phyloP scores from a whole-genome alignment of 2,797 vertebrate genomes.

The Percopsis omiscomaycus region DNA sequence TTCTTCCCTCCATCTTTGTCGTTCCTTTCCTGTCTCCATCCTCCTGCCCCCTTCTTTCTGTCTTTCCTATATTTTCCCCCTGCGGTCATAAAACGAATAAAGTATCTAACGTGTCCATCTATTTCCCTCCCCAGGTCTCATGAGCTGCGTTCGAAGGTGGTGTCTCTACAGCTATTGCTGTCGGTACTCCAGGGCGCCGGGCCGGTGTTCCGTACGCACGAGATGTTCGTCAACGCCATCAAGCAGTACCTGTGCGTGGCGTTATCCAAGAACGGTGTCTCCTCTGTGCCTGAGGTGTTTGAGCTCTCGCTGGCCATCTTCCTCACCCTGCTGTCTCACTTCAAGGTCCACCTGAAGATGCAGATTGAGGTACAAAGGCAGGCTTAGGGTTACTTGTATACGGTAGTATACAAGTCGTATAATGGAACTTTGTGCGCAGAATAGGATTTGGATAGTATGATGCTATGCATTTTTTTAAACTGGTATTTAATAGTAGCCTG shows the following conservation, averaged over 20 bases:
- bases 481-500: too few species aligned
- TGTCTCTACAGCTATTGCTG: slow-evolving; percentile 92
- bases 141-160: slow-evolving; percentile 93
- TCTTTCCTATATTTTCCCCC: neutral
- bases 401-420: too few species aligned
- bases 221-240: slow-evolving; percentile 98
- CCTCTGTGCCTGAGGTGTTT: slow-evolving; percentile 95
- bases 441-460: too few species aligned
- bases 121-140: slow-evolving; percentile 82
- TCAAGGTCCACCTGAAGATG: slow-evolving; percentile 98
- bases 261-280: slow-evolving; percentile 94
- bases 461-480: too few species aligned
- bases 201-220: slow-evolving; percentile 91
- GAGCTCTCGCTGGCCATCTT: slow-evolving; percentile 97
- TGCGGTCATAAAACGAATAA: neutral
- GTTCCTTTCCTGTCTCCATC: neutral
- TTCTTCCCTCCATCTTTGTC: neutral
- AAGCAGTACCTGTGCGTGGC: slow-evolving; percentile 98
- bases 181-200: slow-evolving; percentile 94
- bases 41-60: neutral
- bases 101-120: neutral
- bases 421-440: too few species aligned
- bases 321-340: slow-evolving; percentile 94
- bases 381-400: neutral
- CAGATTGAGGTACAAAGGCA: slow-evolving; percentile 88